These are phyloP conservation scores for Colistium nudipinnis DNA, from an alignment of 2,113 vertebrate genomes.

Conservation along the genomic window DNA sequence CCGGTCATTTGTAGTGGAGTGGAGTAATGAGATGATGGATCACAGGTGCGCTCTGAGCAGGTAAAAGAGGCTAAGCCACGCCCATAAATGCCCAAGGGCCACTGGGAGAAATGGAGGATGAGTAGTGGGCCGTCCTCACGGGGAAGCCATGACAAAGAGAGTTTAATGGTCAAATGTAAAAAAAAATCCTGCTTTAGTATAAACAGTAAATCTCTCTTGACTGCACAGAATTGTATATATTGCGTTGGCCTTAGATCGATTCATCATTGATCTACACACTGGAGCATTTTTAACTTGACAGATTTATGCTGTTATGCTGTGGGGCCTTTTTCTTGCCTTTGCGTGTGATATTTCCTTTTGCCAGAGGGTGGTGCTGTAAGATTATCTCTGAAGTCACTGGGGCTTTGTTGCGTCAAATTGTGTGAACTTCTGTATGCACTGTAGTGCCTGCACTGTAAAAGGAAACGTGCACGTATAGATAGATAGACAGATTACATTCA, in stretches of 20 bases:
- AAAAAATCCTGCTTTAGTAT: not conserved
- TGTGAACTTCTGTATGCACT: too few relatives aligned
- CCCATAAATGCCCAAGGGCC: too few relatives aligned
- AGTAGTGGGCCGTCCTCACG: too few relatives aligned
- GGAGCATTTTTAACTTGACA: constrained; percentile 2
- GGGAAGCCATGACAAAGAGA: too few relatives aligned
- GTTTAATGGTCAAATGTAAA: not conserved
- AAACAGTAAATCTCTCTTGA: not conserved
- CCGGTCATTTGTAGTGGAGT: too few relatives aligned
- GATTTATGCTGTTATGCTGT: not conserved
- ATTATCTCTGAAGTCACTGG: constrained; percentile 36
- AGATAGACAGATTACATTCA: constrained; percentile 16
- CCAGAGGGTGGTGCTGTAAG: constrained; percentile 75
- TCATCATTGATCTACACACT: not conserved
- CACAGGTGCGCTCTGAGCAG: too few relatives aligned
- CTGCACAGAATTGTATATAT: not conserved
- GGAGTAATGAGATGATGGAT: too few relatives aligned
- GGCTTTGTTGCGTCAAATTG: not conserved
- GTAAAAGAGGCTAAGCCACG: too few relatives aligned
- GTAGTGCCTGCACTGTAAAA: too few relatives aligned
- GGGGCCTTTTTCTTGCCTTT: not conserved
- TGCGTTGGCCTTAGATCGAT: not conserved
- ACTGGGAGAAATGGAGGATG: too few relatives aligned
- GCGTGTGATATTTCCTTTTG: constrained; percentile 56
- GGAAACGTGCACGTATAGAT: constrained; percentile 7